phyloP scores from a whole-genome alignment of 2,113 vertebrate genomes.

The Syngnathus scovelli region DNA sequence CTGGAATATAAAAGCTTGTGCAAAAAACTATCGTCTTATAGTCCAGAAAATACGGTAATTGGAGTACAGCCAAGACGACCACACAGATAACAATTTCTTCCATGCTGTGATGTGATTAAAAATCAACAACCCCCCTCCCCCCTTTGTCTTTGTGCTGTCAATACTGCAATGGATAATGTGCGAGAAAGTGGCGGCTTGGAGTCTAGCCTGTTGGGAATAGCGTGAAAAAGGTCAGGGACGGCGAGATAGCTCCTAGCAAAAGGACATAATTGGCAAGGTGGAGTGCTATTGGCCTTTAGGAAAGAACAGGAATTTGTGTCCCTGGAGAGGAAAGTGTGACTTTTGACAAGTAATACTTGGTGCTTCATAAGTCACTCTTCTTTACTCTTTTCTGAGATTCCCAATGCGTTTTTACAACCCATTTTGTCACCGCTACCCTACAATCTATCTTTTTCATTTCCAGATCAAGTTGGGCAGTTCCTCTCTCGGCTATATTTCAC shows the following conservation, averaged over 20 bases:
- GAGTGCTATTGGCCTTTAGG: slow-evolving; percentile 14
- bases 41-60: no score
- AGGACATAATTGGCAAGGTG: slow-evolving; percentile 56
- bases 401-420: slow-evolving; percentile 2
- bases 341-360: slow-evolving; percentile 40
- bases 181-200: slow-evolving; percentile 38
- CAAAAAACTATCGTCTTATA: no score
- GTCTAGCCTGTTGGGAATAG: slow-evolving; percentile 45
- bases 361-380: slow-evolving; percentile 34
- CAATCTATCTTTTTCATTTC: slow-evolving; percentile 10
- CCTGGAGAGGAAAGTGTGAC: slow-evolving; percentile 35
- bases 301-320: slow-evolving; percentile 20
- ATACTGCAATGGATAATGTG: slow-evolving; percentile 14
- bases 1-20: no score
- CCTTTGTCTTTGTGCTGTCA: not conserved
- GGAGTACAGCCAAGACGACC: no score
- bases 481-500: slow-evolving; percentile 38
- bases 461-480: slow-evolving; percentile 39
- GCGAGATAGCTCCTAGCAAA: slow-evolving; percentile 49
- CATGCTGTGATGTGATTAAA: not conserved
- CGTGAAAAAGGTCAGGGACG: slow-evolving; percentile 60
- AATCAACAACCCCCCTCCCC: not conserved
- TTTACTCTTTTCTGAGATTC: slow-evolving; percentile 23
- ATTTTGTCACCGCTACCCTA: not conserved
- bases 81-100: not conserved